Evolutionary conservation across 64 coral and sea anemone genomes (phyloP).

Genomic region (Stichodactyla mertensii): DNA sequence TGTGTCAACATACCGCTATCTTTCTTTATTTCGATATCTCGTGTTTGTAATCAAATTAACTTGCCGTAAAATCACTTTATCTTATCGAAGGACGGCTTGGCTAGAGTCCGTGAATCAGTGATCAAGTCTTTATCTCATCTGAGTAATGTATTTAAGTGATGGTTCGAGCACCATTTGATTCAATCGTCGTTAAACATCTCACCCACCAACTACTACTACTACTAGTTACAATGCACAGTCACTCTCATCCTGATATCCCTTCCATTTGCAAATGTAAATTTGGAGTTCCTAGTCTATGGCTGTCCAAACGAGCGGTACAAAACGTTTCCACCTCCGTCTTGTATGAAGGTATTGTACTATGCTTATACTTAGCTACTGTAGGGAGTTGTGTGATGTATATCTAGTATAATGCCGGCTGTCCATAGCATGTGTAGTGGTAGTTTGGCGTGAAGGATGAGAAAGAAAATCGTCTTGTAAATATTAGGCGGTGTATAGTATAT

Average conservation of each 20-base stretch:
- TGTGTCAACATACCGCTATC: not conserved
- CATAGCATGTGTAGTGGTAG: too few species aligned
- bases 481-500: too few species aligned
- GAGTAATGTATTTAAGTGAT: not conserved
- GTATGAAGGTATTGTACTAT: not conserved
- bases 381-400: not conserved
- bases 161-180: not conserved
- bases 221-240: not conserved
- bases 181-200: not conserved
- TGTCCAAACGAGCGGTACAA: not conserved
- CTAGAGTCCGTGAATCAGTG: not conserved
- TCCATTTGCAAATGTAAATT: not conserved
- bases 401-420: not conserved
- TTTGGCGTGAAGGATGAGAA: too few species aligned
- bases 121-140: not conserved
- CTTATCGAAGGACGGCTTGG: not conserved
- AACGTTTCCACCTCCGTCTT: not conserved
- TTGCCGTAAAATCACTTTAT: not conserved
- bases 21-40: not conserved
- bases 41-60: slow-evolving; percentile 3
- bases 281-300: not conserved
- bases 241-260: not conserved
- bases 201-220: not conserved
- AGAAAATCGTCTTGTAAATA: too few species aligned
- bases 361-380: not conserved